Evolutionary conservation across 2,113 vertebrate genomes (phyloP).

Genomic region (Perognathus longimembris): DNA sequence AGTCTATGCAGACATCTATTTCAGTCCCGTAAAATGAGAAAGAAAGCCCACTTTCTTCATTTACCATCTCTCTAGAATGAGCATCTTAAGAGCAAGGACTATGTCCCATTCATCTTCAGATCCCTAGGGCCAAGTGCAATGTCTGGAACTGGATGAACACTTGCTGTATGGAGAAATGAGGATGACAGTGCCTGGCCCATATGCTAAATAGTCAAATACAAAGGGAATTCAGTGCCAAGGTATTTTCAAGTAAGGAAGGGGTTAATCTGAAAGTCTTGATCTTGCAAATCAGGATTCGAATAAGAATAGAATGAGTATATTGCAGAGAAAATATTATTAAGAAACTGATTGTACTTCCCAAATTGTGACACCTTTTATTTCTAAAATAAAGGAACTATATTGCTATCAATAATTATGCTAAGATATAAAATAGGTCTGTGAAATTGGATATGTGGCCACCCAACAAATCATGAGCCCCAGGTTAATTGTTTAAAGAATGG

Average conservation of each 20-base stretch:
- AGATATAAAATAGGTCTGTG: background rate
- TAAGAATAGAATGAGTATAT: background rate
- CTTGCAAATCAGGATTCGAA: background rate
- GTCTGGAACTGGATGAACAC: background rate
- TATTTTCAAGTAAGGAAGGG: background rate
- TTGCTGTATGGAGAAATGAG: background rate
- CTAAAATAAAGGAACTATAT: background rate
- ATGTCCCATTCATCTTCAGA: background rate
- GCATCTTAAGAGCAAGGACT: background rate
- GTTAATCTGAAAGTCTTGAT: background rate
- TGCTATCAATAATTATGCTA: background rate
- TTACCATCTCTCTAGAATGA: background rate
- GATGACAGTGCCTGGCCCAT: background rate
- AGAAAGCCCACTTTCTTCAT: background rate
- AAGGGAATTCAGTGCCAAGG: background rate
- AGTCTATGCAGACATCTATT: background rate
- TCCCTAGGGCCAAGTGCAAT: background rate
- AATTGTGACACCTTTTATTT: background rate
- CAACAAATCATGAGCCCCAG: background rate
- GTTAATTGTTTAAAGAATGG: background rate
- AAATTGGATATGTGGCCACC: background rate
- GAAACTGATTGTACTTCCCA: background rate
- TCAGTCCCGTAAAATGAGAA: background rate
- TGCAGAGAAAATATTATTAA: background rate
- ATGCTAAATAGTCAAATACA: background rate